Evolutionary conservation across 2,888 invertebrate genomes (phyloP).

Genomic region (Agonum fuliginosum): DNA sequence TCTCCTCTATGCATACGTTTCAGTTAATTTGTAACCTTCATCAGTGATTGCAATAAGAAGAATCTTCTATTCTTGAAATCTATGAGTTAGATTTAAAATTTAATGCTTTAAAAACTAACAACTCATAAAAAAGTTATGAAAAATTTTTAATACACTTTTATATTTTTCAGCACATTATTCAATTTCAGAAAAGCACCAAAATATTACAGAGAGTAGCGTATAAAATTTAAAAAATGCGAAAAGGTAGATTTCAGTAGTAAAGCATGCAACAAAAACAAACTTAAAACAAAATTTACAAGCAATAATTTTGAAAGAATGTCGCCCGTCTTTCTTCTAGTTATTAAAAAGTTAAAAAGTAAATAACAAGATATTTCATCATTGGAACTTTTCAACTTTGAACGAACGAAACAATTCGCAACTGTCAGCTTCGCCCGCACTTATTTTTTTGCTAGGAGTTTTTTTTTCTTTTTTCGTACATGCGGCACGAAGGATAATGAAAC

Average conservation of each 20-base stretch:
- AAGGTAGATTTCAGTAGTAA: neutral
- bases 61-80: too few species aligned
- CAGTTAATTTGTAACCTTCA: too few species aligned
- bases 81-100: too few species aligned
- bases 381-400: conserved; percentile 10
- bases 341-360: conserved; percentile 19
- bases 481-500: neutral
- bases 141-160: too few species aligned
- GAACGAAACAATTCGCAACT: conserved; percentile 1
- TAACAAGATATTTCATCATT: conserved; percentile 20
- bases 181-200: too few species aligned
- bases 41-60: too few species aligned
- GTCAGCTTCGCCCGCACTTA: neutral
- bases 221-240: neutral
- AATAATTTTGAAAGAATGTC: conserved; percentile 20
- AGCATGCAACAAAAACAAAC: conserved; percentile 7
- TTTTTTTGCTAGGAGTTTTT: neutral
- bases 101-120: too few species aligned
- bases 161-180: too few species aligned
- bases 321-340: neutral
- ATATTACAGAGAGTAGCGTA: too few species aligned
- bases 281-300: neutral
- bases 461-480: neutral
- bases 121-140: too few species aligned
- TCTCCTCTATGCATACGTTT: too few species aligned